Conservation (phyloP, 2,888 invertebrate species). For the Stegana nigrithorax region DNA sequence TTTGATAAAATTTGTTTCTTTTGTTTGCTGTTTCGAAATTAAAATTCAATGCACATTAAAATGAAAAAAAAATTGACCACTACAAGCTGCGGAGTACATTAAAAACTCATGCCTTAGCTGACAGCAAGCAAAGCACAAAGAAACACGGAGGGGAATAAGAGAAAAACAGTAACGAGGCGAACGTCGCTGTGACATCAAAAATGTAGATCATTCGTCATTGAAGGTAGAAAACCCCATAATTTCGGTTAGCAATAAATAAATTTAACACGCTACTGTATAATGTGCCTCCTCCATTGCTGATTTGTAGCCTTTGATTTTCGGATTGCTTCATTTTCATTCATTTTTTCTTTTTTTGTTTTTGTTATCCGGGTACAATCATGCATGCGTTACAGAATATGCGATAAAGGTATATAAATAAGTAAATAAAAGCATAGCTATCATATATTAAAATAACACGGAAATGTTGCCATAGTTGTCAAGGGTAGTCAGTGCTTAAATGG, state of each 20-base stretch:
- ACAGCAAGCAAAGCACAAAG: constrained; percentile 24
- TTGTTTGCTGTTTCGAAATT: constrained; percentile 39
- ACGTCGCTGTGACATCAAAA: constrained; percentile 40
- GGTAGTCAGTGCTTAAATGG: too few species aligned
- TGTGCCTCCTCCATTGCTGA: constrained; percentile 5
- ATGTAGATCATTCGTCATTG: constrained; percentile 56
- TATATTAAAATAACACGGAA: too few species aligned
- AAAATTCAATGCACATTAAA: constrained; percentile 57
- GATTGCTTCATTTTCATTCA: background rate
- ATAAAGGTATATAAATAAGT: too few species aligned
- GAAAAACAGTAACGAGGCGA: too few species aligned
- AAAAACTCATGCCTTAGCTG: constrained; percentile 46
- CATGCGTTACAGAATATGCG: too few species aligned
- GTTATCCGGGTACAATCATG: background rate
- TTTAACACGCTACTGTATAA: constrained; percentile 40
- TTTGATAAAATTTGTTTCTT: constrained; percentile 1
- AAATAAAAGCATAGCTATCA: too few species aligned
- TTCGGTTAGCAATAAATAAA: constrained; percentile 52
- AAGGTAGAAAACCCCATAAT: constrained; percentile 50
- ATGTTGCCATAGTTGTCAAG: too few species aligned
- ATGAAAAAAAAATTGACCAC: constrained; percentile 43
- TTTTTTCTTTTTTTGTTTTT: background rate
- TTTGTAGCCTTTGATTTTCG: too few species aligned
- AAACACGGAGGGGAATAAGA: constrained; percentile 26
- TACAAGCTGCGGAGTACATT: constrained; percentile 42